Evolutionary conservation across 2,113 vertebrate species (phyloP).

Genomic region (Arvicanthis niloticus): DNA sequence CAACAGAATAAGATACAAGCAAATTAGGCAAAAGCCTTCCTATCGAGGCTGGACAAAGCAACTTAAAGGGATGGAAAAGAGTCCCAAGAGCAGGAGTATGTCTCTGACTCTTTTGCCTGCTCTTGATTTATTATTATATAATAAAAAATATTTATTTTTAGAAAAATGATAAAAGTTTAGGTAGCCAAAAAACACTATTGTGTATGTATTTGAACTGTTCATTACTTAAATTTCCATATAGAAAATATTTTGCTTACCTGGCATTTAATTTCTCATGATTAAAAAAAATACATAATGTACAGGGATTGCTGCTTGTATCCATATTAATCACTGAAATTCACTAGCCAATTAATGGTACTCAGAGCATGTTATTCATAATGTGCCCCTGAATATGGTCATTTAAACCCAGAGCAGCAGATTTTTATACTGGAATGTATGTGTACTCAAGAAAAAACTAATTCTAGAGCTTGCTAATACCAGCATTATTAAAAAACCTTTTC

Average conservation of each 20-base stretch:
- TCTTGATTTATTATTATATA: neutral
- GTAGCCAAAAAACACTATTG: neutral
- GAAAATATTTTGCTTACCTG: slow-evolving; percentile 69
- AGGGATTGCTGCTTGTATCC: slow-evolving; percentile 50
- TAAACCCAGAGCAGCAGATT: slow-evolving; percentile 65
- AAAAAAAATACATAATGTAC: slow-evolving; percentile 12
- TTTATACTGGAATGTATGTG: slow-evolving; percentile 64
- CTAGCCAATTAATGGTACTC: slow-evolving; percentile 63
- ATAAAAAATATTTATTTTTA: neutral
- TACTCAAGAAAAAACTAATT: slow-evolving; percentile 75
- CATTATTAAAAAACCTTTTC: slow-evolving; percentile 75
- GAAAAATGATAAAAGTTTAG: slow-evolving; percentile 53
- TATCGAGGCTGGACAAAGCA: neutral
- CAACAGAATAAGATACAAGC: neutral
- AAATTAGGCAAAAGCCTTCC: neutral
- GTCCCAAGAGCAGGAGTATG: neutral
- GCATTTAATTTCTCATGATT: slow-evolving; percentile 68
- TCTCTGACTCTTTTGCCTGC: too few species aligned
- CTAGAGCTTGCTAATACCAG: slow-evolving; percentile 63
- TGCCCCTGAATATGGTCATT: slow-evolving; percentile 71
- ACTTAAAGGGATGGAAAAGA: too few species aligned
- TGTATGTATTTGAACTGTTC: slow-evolving; percentile 49
- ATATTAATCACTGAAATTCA: slow-evolving; percentile 67
- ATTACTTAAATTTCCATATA: slow-evolving; percentile 53
- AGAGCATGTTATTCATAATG: slow-evolving; percentile 68